phyloP scores from a whole-genome alignment of 1,140 invertebrate species.

The Elymnias hypermnestra region DNA sequence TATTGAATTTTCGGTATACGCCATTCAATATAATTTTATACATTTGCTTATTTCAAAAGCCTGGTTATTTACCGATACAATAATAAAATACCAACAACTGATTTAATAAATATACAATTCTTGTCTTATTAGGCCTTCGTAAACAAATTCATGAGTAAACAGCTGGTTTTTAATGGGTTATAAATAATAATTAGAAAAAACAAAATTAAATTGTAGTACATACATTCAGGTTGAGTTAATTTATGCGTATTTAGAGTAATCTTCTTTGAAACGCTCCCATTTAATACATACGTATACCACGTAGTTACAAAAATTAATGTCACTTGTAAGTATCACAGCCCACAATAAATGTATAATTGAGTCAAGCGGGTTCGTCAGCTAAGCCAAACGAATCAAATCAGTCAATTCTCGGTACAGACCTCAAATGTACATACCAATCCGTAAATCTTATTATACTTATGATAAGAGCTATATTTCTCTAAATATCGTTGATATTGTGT shows the following conservation, averaged over 20 bases:
- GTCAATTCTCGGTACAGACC: slow-evolving; percentile 27
- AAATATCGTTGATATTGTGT: not conserved
- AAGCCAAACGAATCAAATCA: slow-evolving; percentile 38
- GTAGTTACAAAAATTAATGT: slow-evolving; percentile 16
- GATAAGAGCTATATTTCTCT: slow-evolving; percentile 12
- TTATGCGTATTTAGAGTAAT: too few species aligned
- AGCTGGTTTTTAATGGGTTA: too few species aligned
- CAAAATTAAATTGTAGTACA: not conserved
- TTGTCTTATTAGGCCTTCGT: too few species aligned
- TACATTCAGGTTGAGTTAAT: not conserved
- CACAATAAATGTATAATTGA: slow-evolving; percentile 48
- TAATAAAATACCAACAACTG: too few species aligned
- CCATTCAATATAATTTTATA: too few species aligned
- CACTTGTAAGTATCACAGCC: slow-evolving; percentile 29
- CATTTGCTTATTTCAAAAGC: too few species aligned
- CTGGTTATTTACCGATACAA: too few species aligned
- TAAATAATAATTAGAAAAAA: too few species aligned
- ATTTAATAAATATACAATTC: too few species aligned
- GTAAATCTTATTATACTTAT: slow-evolving; percentile 9
- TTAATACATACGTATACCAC: slow-evolving; percentile 1
- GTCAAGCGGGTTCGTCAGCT: slow-evolving; percentile 35
- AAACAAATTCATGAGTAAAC: too few species aligned
- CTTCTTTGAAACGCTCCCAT: too few species aligned
- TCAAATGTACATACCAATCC: slow-evolving; percentile 14
- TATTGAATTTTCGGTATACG: too few species aligned